Evolutionary conservation across 2,797 vertebrate species (phyloP), one percentile per base, ranked within the genome.

Genomic region (Gymnoscopelus microlampas): DNA sequence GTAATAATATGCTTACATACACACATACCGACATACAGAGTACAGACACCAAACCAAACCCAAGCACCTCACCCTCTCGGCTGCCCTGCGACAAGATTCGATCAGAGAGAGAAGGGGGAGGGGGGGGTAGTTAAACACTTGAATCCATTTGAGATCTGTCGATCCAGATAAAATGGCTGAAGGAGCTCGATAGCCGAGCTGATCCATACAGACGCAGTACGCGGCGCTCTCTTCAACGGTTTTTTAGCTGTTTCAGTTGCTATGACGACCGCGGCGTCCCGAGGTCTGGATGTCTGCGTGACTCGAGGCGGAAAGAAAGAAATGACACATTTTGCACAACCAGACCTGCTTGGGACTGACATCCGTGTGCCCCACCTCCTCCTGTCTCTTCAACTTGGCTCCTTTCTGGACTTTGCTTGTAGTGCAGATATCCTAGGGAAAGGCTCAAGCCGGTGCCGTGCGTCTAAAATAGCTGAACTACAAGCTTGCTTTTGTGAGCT

Each of bases 21-120:
- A 64, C 53, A 73, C 63, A 77, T 7, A 62, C 44, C 71, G n/a
- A 59, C n/a, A 54, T 6, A 60, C 53, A 60, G 29, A 26, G 29
- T 47, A 68, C 8, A 77, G 19, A 74, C 65, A 75, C 12, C 51
- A 7, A 57, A 5, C 60, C 19, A 58, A 0, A 70, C 65, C 55
- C 83, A 61, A 67, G 63, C 55, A 60, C 53, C 72, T 71, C 75
- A 69, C 83, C 77, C 53, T 68, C 19, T n/a, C 14, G 11, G 62
- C 81, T 82, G 82, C 83, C 74, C 80, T 32, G 66, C 63, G 15
- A 81, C 79, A 85, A 79, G 72, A 78, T 83, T 76, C 26, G 60
- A 82, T 86, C 85, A 85, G 81, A 80, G 39, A 44, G 39, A 44
- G 39, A 44, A 44, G 5, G 8, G 39, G 39, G 39, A 2, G 39